These are phyloP conservation scores for Lordiphosa mommai DNA, from an alignment of 1,140 invertebrate genomes.

Conservation along the genomic window DNA sequence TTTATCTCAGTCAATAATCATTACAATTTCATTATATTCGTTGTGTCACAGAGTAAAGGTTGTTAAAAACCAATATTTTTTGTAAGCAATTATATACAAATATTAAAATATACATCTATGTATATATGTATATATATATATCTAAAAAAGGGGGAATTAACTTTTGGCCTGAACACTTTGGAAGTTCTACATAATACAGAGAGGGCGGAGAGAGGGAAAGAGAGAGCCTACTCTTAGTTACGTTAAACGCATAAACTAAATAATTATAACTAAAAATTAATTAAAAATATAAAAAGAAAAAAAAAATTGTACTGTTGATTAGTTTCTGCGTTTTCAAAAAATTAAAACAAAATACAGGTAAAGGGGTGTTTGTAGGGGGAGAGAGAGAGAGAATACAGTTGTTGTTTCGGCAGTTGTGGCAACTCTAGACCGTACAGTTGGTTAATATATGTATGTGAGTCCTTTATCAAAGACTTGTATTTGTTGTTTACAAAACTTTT, in stretches of 20 bases:
- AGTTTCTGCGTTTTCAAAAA: conserved; percentile 59
- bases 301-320: conserved; percentile 57
- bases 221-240: conserved; percentile 11
- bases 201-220: conserved; percentile 9
- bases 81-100: conserved; percentile 39
- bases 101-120: conserved; percentile 16
- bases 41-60: conserved; percentile 25
- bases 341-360: conserved; percentile 30
- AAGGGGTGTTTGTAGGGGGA: not conserved
- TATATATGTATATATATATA: conserved; percentile 4
- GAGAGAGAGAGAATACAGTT: conserved; percentile 30
- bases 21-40: conserved; percentile 61
- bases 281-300: conserved; percentile 25
- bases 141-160: conserved; percentile 32
- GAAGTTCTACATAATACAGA: conserved; percentile 68
- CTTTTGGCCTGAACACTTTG: conserved; percentile 75
- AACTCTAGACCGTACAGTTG: not conserved
- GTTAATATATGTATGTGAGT: too few relatives aligned
- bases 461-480: too few relatives aligned
- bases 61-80: conserved; percentile 13
- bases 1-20: conserved; percentile 54
- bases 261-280: conserved; percentile 24
- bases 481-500: too few relatives aligned
- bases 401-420: conserved; percentile 6
- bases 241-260: conserved; percentile 41